Conservation (phyloP, 2,888 invertebrate genomes). For the Eustalomyia histrio region DNA sequence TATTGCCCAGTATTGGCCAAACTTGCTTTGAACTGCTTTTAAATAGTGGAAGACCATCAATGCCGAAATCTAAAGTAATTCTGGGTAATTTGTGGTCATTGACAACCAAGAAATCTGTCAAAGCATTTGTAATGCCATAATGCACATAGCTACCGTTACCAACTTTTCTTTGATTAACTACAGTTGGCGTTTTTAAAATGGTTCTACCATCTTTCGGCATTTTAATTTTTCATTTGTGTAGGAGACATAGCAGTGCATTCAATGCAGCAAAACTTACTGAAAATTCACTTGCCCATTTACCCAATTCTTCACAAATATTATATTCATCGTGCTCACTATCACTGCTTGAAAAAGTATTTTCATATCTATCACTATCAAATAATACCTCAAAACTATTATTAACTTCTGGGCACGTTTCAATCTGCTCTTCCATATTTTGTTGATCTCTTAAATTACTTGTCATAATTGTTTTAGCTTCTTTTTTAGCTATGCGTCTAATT, state of each 20-base stretch:
- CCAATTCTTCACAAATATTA: no score
- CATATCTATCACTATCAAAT: no score
- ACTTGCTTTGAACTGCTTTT: no score
- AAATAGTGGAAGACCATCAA: conserved; percentile 56
- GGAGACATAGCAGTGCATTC: conserved; percentile 5
- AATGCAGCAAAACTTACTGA: conserved; percentile 4
- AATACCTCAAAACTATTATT: background rate
- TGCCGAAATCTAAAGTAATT: conserved; percentile 54
- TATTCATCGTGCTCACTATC: no score
- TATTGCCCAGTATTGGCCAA: conserved; percentile 59
- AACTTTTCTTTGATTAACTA: conserved; percentile 26
- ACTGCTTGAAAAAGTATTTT: no score
- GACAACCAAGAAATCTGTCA: conserved; percentile 29
- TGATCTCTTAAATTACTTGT: background rate
- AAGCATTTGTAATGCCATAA: conserved; percentile 33
- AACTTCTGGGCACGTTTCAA: conserved; percentile 4
- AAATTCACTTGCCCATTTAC: background rate
- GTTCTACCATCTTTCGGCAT: conserved; percentile 11
- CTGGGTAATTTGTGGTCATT: conserved; percentile 32
- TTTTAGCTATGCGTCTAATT: no score
- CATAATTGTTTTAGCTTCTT: no score
- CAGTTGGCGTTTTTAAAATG: conserved; percentile 22
- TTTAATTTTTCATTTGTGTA: conserved; percentile 22
- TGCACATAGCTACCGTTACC: conserved; percentile 22
- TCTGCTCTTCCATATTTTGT: conserved; percentile 11